Evolutionary conservation across 2,888 invertebrate species (phyloP).

Genomic region (Branchellion lobata): DNA sequence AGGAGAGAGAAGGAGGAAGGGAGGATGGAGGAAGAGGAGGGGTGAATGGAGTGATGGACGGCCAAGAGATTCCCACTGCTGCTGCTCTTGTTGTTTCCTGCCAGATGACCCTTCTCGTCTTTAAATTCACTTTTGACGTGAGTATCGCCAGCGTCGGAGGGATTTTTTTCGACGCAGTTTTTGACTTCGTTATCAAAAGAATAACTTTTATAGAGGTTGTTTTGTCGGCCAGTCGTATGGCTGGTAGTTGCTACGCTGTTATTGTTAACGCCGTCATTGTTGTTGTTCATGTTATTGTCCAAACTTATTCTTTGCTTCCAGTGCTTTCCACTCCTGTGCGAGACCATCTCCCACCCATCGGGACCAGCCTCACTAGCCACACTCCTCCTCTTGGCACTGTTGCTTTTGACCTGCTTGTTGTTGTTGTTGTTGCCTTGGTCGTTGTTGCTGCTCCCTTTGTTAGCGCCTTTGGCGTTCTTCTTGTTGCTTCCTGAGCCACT

Average conservation of each 20-base stretch:
- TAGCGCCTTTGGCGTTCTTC: neutral
- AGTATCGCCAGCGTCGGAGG: neutral
- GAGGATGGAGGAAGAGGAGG: too few species aligned
- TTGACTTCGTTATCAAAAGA: neutral
- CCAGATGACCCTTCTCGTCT: too few species aligned
- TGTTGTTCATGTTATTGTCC: neutral
- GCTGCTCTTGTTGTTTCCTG: neutral
- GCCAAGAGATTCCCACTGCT: neutral
- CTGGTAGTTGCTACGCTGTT: neutral
- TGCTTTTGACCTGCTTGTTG: neutral
- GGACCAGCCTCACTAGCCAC: neutral
- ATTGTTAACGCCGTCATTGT: neutral
- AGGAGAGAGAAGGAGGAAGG: too few species aligned
- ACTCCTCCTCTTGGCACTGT: neutral
- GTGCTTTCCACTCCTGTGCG: constrained; percentile 13
- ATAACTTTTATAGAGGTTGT: constrained; percentile 3
- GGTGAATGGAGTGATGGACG: neutral
- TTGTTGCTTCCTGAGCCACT: neutral
- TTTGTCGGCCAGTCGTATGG: too few species aligned
- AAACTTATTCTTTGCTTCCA: neutral
- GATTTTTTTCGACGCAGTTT: neutral
- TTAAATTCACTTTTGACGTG: neutral
- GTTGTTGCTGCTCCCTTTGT: neutral
- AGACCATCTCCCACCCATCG: constrained; percentile 35
- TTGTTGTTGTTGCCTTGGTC: neutral